phyloP scores from a whole-genome alignment of 2,113 vertebrate genomes.

The Pseudorhombus dupliciocellatus region DNA sequence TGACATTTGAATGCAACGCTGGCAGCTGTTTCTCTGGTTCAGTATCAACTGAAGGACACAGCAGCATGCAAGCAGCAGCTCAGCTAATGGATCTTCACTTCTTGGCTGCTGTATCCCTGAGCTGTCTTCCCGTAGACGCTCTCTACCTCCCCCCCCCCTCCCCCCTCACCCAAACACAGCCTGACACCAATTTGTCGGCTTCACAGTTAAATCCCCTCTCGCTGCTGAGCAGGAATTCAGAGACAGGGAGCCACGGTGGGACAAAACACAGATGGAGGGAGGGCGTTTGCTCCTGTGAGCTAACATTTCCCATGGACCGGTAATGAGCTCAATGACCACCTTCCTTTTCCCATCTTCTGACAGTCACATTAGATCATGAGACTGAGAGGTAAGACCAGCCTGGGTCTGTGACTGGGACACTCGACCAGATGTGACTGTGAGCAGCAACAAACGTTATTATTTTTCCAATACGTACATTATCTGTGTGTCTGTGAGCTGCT shows the following conservation, averaged over 20 bases:
- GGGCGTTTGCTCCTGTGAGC: conserved; percentile 37
- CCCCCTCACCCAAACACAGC: conserved; percentile 31
- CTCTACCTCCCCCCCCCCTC: conserved; percentile 35
- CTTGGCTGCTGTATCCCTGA: conserved; percentile 13
- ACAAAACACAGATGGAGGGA: conserved; percentile 42
- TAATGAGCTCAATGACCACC: conserved; percentile 49
- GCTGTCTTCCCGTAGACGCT: conserved; percentile 29
- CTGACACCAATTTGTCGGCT: conserved; percentile 52
- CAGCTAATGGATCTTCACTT: conserved; percentile 6
- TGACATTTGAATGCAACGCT: no score
- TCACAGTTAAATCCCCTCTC: conserved; percentile 31
- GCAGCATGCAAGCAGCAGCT: neutral
- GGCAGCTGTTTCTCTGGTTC: neutral
- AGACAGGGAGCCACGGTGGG: conserved; percentile 10
- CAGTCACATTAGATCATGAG: conserved; percentile 53
- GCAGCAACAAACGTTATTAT: conserved; percentile 30
- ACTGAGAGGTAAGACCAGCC: conserved; percentile 21
- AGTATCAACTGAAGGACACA: neutral
- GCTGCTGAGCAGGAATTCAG: conserved; percentile 29
- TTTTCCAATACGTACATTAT: conserved; percentile 8
- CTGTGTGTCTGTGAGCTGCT: conserved; percentile 10
- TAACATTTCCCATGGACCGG: conserved; percentile 50
- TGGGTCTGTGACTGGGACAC: conserved; percentile 22
- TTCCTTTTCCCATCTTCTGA: conserved; percentile 48
- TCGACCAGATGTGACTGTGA: conserved; percentile 20